Evolutionary conservation across 2,797 vertebrate species (phyloP).

Genomic region (Enteromius radiatus): DNA sequence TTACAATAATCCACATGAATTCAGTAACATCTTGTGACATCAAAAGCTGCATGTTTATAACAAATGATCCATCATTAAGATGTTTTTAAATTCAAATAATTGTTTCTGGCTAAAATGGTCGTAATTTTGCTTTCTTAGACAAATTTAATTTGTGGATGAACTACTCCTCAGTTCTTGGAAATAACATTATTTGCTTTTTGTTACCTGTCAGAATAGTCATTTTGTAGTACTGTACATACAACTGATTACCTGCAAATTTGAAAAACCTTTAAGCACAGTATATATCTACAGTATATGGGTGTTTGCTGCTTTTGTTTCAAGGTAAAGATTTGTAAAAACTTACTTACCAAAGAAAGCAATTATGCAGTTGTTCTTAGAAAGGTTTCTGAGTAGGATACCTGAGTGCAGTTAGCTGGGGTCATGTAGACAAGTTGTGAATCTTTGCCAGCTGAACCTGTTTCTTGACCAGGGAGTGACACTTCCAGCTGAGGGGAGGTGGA

Average conservation of each 20-base stretch:
- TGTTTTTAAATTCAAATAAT: not conserved
- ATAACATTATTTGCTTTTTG: not conserved
- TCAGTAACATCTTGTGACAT: not conserved
- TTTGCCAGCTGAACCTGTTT: constrained; percentile 9
- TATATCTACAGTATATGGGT: not conserved
- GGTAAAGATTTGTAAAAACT: not conserved
- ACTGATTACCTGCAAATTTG: not conserved
- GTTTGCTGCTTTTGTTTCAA: constrained; percentile 3
- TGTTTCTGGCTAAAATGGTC: too few species aligned
- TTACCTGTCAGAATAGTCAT: not conserved
- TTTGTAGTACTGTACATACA: not conserved
- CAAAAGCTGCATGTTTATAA: not conserved
- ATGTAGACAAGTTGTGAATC: not conserved
- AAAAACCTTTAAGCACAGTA: not conserved
- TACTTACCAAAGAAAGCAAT: not conserved
- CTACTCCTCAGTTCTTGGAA: not conserved
- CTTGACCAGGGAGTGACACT: constrained; percentile 28
- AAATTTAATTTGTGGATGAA: too few species aligned
- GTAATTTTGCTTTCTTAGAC: too few species aligned
- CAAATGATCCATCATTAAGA: not conserved
- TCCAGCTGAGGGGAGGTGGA: constrained; percentile 15
- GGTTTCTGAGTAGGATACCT: not conserved
- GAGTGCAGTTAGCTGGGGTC: not conserved
- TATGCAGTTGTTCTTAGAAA: not conserved
- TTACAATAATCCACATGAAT: not conserved